Percentiles rank a stretch among this genome's conserved stretches.
Conservation (phyloP, 2,888 invertebrate species). For the Timema cristinae region DNA sequence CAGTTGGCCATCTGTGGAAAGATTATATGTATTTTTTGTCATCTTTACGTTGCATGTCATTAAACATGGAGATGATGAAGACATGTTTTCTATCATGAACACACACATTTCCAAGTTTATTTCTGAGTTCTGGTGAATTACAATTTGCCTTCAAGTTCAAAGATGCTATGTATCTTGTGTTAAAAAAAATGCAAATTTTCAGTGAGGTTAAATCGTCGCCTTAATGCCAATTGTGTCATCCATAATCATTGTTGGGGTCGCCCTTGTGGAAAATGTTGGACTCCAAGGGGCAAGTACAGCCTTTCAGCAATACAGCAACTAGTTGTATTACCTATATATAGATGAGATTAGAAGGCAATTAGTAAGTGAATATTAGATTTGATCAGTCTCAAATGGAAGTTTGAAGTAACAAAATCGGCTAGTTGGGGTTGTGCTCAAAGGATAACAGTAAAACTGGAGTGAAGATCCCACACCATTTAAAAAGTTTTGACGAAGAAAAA, state of each 20-base stretch:
- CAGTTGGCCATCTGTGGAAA: neutral
- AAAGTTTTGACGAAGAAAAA: conserved; percentile 8
- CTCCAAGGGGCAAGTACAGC: neutral
- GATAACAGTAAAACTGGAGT: neutral
- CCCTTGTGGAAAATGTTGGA: conserved; percentile 4
- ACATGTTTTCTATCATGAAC: neutral
- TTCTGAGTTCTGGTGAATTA: conserved; percentile 5
- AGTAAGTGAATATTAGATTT: neutral
- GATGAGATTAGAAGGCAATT: neutral
- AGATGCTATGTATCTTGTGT: neutral
- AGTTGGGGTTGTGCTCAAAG: conserved; percentile 5
- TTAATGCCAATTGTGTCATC: neutral
- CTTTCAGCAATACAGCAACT: conserved; percentile 6
- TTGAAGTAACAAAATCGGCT: conserved; percentile 9
- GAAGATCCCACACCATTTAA: neutral
- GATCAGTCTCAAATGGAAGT: conserved; percentile 9
- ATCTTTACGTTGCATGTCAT: conserved; percentile 1
- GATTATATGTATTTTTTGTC: conserved; percentile 1
- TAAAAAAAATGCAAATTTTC: conserved; percentile 8
- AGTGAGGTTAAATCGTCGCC: neutral
- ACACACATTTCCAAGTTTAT: neutral
- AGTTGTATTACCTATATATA: conserved; percentile 10
- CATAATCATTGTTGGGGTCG: conserved; percentile 7
- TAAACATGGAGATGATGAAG: neutral
- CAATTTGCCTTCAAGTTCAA: conserved; percentile 2